Percentiles rank a stretch among this genome's conserved stretches.
phyloP scores from a whole-genome alignment of 2,797 vertebrate genomes.

The Anguilla anguilla region DNA sequence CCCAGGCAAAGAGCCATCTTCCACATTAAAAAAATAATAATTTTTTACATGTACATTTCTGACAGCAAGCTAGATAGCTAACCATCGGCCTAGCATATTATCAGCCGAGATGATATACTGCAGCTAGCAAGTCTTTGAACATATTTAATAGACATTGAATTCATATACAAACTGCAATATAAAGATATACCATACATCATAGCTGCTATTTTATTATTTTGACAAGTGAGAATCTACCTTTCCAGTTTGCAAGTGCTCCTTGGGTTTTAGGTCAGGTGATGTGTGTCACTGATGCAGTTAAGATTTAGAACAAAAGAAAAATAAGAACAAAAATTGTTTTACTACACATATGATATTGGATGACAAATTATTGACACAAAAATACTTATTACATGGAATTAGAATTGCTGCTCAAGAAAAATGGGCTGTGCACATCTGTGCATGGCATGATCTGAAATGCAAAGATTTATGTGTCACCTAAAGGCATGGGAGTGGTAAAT shows the following conservation, averaged over 20 bases:
- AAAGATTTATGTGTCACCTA: not conserved
- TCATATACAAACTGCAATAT: too few relatives aligned
- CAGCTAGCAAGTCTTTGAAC: not conserved
- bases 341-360: slow-evolving; percentile 35
- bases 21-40: not conserved
- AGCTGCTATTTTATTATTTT: not conserved
- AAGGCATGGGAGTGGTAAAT: too few relatives aligned
- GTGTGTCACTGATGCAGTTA: not conserved
- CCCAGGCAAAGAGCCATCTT: not conserved
- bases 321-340: not conserved
- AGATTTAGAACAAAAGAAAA: not conserved
- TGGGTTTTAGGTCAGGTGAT: not conserved
- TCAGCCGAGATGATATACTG: not conserved
- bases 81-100: not conserved
- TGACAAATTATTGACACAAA: slow-evolving; percentile 12
- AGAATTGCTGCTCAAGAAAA: slow-evolving; percentile 16
- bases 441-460: not conserved
- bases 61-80: not conserved
- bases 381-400: slow-evolving; percentile 45
- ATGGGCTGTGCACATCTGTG: not conserved
- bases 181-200: not conserved
- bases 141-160: not conserved
- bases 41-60: not conserved
- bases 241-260: not conserved
- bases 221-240: not conserved